A percentile compares a stretch with the other conserved stretches of the same genome.
Evolutionary conservation across 2,888 invertebrate genomes (phyloP).

Genomic region (Silvanus unidentatus): DNA sequence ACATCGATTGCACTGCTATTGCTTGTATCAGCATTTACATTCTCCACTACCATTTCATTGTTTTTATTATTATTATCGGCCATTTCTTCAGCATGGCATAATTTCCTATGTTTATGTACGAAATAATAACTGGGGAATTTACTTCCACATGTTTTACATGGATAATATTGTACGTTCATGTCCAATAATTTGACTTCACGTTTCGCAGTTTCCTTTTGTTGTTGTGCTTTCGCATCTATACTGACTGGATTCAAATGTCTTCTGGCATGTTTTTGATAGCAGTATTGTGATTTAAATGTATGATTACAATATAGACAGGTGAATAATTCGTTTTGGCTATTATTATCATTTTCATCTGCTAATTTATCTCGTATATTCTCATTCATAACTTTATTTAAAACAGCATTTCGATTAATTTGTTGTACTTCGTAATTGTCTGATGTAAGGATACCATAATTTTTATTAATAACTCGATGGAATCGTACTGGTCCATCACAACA

Average conservation of each 20-base stretch:
- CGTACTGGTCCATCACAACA: slow-evolving; percentile 88
- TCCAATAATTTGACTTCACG: slow-evolving; percentile 62
- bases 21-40: slow-evolving; percentile 24
- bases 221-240: slow-evolving; percentile 35
- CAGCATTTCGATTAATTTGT: slow-evolving; percentile 34
- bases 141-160: slow-evolving; percentile 86
- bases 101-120: slow-evolving; percentile 84
- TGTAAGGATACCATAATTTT: slow-evolving; percentile 58
- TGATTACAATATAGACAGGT: slow-evolving; percentile 72
- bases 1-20: slow-evolving; percentile 34
- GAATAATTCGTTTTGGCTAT: slow-evolving; percentile 47
- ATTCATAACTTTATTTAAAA: slow-evolving; percentile 44
- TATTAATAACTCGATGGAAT: slow-evolving; percentile 79
- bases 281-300: slow-evolving; percentile 78
- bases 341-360: slow-evolving; percentile 26
- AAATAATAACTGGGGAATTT: slow-evolving; percentile 93
- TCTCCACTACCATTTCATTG: slow-evolving; percentile 37
- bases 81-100: slow-evolving; percentile 69
- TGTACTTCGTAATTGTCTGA: slow-evolving; percentile 31
- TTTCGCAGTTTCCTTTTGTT: slow-evolving; percentile 33
- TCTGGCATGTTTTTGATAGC: slow-evolving; percentile 75
- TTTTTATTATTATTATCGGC: slow-evolving; percentile 42
- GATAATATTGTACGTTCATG: slow-evolving; percentile 84
- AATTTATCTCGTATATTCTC: slow-evolving; percentile 41
- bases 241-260: slow-evolving; percentile 61